These are phyloP conservation scores for Coptodon bakossiorum DNA, from an alignment of 2,113 vertebrate genomes.

Conservation along the genomic window DNA sequence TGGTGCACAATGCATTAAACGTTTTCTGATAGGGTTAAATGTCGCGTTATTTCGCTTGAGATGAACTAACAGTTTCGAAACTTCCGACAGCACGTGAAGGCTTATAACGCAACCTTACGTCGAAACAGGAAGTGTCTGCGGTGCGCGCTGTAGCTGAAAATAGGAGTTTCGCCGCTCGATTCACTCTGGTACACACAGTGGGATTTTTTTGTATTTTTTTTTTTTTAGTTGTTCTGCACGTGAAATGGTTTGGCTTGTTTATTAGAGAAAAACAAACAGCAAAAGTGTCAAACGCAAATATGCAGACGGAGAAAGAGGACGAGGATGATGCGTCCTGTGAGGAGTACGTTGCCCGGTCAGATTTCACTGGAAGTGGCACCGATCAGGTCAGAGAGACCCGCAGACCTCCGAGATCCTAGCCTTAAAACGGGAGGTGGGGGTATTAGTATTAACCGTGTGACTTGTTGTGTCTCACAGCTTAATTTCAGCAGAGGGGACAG, in stretches of 20 bases:
- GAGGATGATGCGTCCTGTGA: conserved; percentile 12
- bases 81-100: conserved; percentile 4
- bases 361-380: conserved; percentile 38
- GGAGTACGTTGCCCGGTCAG: conserved; percentile 38
- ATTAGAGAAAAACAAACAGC: background rate
- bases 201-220: fast-evolving
- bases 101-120: background rate
- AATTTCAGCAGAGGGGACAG: conserved; percentile 51
- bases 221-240: background rate
- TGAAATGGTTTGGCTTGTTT: background rate
- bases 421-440: background rate
- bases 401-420: background rate
- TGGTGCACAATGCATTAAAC: background rate
- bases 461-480: conserved; percentile 2
- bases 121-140: conserved; percentile 22
- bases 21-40: background rate
- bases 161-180: background rate
- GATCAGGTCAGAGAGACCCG: conserved; percentile 50
- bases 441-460: background rate
- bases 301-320: conserved; percentile 19
- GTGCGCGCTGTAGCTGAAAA: background rate
- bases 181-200: background rate
- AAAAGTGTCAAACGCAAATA: background rate
- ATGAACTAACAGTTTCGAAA: background rate
- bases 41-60: background rate